phyloP scores from a whole-genome alignment of 2,113 vertebrate genomes.

The Vulpes ferrilata region DNA sequence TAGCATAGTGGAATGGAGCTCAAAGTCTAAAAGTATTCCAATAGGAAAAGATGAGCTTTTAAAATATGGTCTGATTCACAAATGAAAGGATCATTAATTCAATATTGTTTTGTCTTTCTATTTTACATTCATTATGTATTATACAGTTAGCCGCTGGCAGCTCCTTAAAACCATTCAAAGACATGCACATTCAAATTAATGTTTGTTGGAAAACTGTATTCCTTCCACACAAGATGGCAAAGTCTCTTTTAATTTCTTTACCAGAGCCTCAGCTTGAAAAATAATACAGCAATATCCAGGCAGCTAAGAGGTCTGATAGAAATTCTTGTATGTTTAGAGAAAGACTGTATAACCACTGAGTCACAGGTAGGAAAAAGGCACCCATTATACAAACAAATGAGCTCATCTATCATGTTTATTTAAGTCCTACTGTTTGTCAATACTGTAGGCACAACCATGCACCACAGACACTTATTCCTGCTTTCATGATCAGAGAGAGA shows the following conservation, averaged over 20 bases:
- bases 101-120: not conserved
- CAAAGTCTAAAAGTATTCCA: not conserved
- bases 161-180: not conserved
- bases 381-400: not conserved
- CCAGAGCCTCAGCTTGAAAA: not conserved
- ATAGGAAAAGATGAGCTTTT: not conserved
- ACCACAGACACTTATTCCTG: not conserved
- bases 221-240: not conserved
- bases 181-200: not conserved
- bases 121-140: not conserved
- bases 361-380: not conserved
- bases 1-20: not conserved
- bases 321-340: not conserved
- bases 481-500: accelerated
- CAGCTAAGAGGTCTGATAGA: not conserved
- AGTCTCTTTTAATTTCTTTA: not conserved
- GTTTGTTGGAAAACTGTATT: not conserved
- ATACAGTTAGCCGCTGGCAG: not conserved
- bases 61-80: not conserved
- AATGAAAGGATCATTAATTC: constrained; percentile 18
- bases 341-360: not conserved
- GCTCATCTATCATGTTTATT: not conserved
- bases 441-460: not conserved
- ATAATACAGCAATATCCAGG: not conserved
- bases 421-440: not conserved